Evolutionary conservation across 1,140 invertebrate genomes (phyloP), one percentile per base, ranked within the genome.

Genomic region (Drosophila obscura): DNA sequence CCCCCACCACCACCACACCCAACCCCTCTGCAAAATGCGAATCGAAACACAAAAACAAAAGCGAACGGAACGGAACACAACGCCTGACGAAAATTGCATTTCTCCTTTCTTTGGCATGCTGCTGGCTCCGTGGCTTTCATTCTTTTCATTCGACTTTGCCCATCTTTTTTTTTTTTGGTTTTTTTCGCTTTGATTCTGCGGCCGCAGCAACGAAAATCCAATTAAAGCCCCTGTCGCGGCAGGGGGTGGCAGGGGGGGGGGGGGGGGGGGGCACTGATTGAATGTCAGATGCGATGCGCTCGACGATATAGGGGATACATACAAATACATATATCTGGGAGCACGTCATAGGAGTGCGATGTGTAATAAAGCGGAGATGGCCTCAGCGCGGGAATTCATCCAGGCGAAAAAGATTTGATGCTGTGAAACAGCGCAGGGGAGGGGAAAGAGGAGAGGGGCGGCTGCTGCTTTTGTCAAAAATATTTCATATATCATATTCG

Each of bases 51-150:
- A 78, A 88, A 66, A 78, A 31, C 7, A 31, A 31, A 31, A 31
- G 9, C 22, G 22, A 75, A 82, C 78, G 79, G 76, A 39, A 39
- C 35, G 35, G 11, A 39, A 39, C 35, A 11, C 11, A 39, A 61
- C 79, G 84, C 84, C 83, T 88, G 83, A 88, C 80, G 83, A 88
- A 88, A 88, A 88, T 88, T 88, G 83, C 83, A 88, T 80, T 88
- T 87, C 79, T 82, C 74, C 50, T 80, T 77, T 62, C 71, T 57
- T 63, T 72, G 22, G 39, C 15, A 39, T 41, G 13, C 51, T 19
- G 39, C 51, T 53, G 55, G 61, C 19, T 41, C 28, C 28, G 51
- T 64, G 63, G 51, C 50, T 53, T 67, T 28, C 6, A 28, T 28
- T 28, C 26, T 63, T 68, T 68, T 68, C 50, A 68, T 65, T 55